Base-by-base conservation (phyloP, 2,888 invertebrate genomes). In the Thereva unica region DNA sequence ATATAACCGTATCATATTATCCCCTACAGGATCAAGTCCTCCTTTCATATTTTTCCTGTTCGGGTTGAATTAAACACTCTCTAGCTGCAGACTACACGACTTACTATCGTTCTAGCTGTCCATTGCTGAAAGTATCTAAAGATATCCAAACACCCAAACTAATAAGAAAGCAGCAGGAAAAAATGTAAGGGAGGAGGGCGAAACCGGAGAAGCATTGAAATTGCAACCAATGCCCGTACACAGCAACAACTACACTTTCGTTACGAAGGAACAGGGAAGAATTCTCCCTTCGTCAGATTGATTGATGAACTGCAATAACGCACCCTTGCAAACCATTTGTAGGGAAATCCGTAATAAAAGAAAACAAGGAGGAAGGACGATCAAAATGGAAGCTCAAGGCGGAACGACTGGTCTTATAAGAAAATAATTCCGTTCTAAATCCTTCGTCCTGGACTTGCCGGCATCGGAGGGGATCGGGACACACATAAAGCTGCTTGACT, bases 261-360 rank as follows among this genome's bases (percentile, higher is more conserved):
- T 23, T 23, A 2, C 23, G 23, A 23, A 23, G 8, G 7, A 12
- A 12, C 4, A 12, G 45, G 41, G 53, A 37, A 10, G 42, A 42
- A 41, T 23, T 44, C 53, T 50, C 52, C 53, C 44, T 37, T 38
- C 34, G 35, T 12, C 44, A 53, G 69, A 65, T 69, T 69, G 69
- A 69, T 69, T 69, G 69, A 69, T 69, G 69, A 67, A 67, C 69
- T 67, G 67, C 69, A 69, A 69, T 69, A 69, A 67, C 65, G 65
- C 57, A 63, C 54, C 65, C 69, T 61, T 44, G 44, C 38, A 65
- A 69, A 59, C 52, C 45, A 12, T 61, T 67, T 63, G 10, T 23
- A 59, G 44, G 38, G 50, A 53, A 66, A 47, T 44, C 52, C 37
- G 12, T 10, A 35, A 53, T n/a, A 37, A 12, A 53, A 53, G 44